Percentiles rank a stretch among this genome's conserved stretches.
phyloP scores from a whole-genome alignment of 2,113 vertebrate species.

The Malaclemys terrapin region DNA sequence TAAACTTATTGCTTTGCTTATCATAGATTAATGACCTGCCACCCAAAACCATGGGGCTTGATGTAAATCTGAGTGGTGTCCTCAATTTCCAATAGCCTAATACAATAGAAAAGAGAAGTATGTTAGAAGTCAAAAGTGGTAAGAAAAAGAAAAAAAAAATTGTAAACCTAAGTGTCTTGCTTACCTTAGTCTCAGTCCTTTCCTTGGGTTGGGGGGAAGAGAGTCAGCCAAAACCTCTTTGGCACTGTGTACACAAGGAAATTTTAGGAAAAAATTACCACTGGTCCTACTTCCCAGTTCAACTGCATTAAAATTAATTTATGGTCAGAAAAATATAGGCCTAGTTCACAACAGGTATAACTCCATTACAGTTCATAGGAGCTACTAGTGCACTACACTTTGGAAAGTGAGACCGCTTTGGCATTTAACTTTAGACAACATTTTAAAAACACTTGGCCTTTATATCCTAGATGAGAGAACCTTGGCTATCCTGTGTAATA shows the following conservation, averaged over 20 bases:
- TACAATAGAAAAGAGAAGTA: background rate
- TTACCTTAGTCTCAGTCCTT: background rate
- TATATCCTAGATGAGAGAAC: too few species aligned
- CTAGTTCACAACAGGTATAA: background rate
- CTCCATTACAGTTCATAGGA: background rate
- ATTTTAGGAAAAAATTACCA: background rate
- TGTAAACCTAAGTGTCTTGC: background rate
- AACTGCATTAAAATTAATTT: background rate
- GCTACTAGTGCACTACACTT: background rate
- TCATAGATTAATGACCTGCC: slow-evolving; percentile 8
- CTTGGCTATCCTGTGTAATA: background rate
- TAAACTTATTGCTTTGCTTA: slow-evolving; percentile 31
- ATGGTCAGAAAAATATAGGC: background rate
- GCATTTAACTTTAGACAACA: background rate
- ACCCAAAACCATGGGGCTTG: background rate
- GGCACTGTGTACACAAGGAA: background rate
- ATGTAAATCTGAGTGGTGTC: background rate
- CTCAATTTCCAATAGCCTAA: background rate
- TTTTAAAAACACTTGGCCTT: too few species aligned
- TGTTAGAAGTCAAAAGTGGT: background rate
- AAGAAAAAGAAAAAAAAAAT: background rate
- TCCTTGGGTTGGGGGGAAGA: background rate
- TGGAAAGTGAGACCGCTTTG: fast-evolving
- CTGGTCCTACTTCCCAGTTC: background rate
- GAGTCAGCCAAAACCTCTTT: fast-evolving